Base-by-base conservation (phyloP, 1,140 invertebrate genomes). In the Drosophila subobscura region DNA sequence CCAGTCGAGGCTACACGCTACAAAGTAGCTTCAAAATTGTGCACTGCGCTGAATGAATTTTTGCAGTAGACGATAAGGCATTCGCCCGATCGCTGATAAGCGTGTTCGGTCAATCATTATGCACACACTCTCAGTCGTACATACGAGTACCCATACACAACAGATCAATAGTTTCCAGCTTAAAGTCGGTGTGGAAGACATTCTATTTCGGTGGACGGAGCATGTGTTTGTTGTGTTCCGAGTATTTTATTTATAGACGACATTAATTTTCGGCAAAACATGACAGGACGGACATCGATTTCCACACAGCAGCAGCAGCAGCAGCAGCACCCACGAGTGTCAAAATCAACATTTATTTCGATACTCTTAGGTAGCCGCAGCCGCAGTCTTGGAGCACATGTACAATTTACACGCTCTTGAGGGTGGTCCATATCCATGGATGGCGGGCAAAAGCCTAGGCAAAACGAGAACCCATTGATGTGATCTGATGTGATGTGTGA, bases 181-280 rank as follows among this genome's bases (percentile, higher is more conserved):
- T 33, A 33, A 8, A 33, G 33, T 37, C 29, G 3, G 29, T 8
- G 3, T 10, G 25, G 20, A n/a, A 14, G 4, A 22, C 25, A 20
- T 33, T 64, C 58, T 73, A 73, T 56, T 73, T 63, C 40, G 22
- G 22, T 27, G 42, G 50, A n/a, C 16, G 5, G 22, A 14, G 44
- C 16, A 20, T 51, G 70, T 46, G 25, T 64, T 73, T 73, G 49
- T 71, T 59, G 53, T 60, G 53, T 37, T 20, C 2, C 20, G 45
- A 61, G 60, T 86, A 88, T 79, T 76, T 72, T 86, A 88, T 79
- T 76, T 72, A 66, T 88, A 83, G 74, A 53, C 54, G 57, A 71
- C 83, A 89, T 71, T 77, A 76, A 79, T 79, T 79, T 89, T 84
- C 70, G 70, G 67, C 79, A 79, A 86, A 77, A 77, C 40, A 79